Evolutionary conservation across 2,888 invertebrate genomes (phyloP), one percentile per base, ranked within the genome.

Genomic region (Drosophila paramelanica): DNA sequence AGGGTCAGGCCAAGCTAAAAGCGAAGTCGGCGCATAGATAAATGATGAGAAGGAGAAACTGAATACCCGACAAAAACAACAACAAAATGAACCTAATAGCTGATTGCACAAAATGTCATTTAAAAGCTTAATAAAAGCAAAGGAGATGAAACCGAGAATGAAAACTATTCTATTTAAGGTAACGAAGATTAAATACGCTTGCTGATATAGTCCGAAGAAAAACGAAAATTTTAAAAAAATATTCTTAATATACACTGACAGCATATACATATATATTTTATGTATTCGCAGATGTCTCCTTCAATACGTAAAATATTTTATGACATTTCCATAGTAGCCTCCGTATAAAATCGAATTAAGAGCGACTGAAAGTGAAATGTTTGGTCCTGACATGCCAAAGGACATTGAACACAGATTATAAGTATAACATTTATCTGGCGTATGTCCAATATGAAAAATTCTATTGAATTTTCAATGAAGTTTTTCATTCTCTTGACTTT

Each of bases 1-100:
- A 83, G 89, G 85, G 89, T 86, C 89, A 81, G 60, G 43, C 42
- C 47, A 76, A 59, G 59, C 51, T 49, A 56, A 59, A 61, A 23
- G 45, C 66, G 27, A 52, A 56, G 25, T 52, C 59, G 59, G 39
- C 33, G 49, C 36, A 52, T 55, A 45, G 56, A 62, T 62, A 62
- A 62, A 52, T 52, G 62, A 62, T 45, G n/a, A 36, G 42, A 10
- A 43, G 11, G 41, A 53, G 51, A 59, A 17, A 31, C 27, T 39
- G 45, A 66, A 53, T 23, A 13, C 39, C 27, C 39, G 5, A 46
- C 39, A 42, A 38, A 57, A 47, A 38, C 50, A 45, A 51, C 38
- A 67, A 43, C 49, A 53, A 49, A 62, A 64, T 52, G 25, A 51
- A 56, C 67, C 79, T 79, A 76, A 79, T 83, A 67, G 78, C 67